Evolutionary conservation across 2,113 vertebrate genomes (phyloP).

Genomic region (Oriolus oriolus): DNA sequence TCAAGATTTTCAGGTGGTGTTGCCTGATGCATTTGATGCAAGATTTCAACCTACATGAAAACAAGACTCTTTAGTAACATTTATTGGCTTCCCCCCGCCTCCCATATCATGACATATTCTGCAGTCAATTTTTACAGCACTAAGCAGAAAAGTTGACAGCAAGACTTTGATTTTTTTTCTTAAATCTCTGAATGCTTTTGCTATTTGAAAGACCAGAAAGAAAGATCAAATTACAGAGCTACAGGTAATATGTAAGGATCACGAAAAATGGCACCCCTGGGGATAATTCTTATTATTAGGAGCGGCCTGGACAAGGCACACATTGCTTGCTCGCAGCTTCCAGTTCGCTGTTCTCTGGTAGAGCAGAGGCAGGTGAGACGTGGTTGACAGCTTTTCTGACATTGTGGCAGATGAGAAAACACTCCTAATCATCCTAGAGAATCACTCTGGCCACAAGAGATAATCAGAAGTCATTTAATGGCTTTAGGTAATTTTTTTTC

Average conservation of each 20-base stretch:
- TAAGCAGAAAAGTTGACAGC: neutral
- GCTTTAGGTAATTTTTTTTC: neutral
- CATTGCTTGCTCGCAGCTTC: neutral
- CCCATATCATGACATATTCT: neutral
- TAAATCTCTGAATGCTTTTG: neutral
- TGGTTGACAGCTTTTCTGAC: neutral
- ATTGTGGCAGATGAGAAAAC: neutral
- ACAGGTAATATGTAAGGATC: neutral
- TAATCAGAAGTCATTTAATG: neutral
- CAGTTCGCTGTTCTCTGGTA: neutral
- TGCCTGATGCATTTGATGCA: neutral
- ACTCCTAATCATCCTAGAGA: neutral
- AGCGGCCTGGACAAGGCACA: neutral
- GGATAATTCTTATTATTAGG: neutral
- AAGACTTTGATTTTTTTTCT: neutral
- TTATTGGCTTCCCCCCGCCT: neutral
- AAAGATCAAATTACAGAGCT: neutral
- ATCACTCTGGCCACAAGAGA: neutral
- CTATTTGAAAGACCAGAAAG: neutral
- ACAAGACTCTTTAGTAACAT: neutral
- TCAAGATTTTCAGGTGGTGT: neutral
- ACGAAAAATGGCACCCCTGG: neutral
- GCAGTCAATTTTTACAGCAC: neutral
- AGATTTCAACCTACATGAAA: neutral
- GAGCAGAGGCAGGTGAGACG: neutral